These are phyloP conservation scores for Rhinoptilus africanus DNA, from an alignment of 2,113 vertebrate genomes.

Conservation along the genomic window DNA sequence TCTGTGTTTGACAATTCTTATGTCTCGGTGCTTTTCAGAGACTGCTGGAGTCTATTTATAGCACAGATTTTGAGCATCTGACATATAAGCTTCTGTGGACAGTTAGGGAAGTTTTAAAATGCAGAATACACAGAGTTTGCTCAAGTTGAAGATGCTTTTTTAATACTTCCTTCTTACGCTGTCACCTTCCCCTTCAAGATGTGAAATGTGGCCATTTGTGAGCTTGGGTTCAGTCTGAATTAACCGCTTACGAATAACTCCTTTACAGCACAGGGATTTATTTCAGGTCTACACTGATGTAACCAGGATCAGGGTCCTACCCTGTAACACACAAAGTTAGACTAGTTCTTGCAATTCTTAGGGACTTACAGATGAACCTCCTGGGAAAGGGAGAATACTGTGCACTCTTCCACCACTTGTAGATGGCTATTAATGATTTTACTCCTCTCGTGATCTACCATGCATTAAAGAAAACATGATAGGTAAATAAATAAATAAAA, in stretches of 20 bases:
- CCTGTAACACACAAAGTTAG: neutral
- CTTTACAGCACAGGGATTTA: neutral
- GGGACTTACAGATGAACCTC: neutral
- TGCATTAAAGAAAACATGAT: neutral
- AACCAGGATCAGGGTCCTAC: neutral
- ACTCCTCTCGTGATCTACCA: neutral
- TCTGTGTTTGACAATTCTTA: neutral
- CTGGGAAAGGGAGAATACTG: neutral
- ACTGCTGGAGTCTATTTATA: conserved; percentile 34
- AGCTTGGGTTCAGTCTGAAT: neutral
- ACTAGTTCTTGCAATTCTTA: neutral
- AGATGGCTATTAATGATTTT: neutral
- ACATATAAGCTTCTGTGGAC: conserved; percentile 16
- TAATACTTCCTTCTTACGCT: neutral
- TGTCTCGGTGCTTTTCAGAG: neutral
- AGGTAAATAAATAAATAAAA: neutral
- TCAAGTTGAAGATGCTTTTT: neutral
- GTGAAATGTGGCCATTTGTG: neutral
- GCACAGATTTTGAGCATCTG: conserved; percentile 21
- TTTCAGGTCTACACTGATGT: neutral
- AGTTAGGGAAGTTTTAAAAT: neutral
- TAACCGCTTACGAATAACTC: neutral
- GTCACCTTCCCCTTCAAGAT: neutral
- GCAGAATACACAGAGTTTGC: neutral
- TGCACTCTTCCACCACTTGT: neutral